Conservation (phyloP, 2,113 vertebrate genomes). For the Ophiodon elongatus region DNA sequence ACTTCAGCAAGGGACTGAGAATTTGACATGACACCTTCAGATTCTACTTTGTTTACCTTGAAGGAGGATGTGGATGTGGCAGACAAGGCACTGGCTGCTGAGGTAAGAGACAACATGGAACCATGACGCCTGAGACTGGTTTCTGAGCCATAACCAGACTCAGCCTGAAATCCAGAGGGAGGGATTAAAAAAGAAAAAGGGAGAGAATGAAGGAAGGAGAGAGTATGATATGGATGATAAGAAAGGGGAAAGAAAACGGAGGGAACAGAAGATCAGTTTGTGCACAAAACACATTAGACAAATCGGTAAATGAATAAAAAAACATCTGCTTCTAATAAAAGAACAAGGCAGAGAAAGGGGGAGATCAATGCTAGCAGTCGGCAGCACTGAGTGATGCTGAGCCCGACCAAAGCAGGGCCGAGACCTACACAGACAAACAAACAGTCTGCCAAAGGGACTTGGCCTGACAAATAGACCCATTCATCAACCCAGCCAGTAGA, state of each 20-base stretch:
- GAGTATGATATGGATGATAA: background rate
- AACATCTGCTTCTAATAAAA: background rate
- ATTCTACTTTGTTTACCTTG: constrained; percentile 86
- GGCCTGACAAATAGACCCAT: constrained; percentile 19
- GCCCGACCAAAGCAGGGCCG: constrained; percentile 26
- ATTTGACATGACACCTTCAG: background rate
- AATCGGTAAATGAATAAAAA: constrained; percentile 2
- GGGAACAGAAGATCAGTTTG: constrained; percentile 19
- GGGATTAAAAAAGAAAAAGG: background rate
- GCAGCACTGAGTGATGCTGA: constrained; percentile 51
- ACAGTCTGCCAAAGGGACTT: constrained; percentile 27
- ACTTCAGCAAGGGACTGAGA: background rate
- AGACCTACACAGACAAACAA: constrained; percentile 50
- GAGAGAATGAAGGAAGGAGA: background rate
- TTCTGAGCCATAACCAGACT: constrained; percentile 98
- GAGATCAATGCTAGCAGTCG: constrained; percentile 19
- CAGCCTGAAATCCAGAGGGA: constrained; percentile 73
- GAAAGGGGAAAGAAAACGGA: constrained; percentile 3
- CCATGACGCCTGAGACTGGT: constrained; percentile 96
- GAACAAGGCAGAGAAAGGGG: background rate
- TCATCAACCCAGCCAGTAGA: background rate
- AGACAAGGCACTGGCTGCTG: constrained; percentile 95
- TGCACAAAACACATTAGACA: constrained; percentile 12
- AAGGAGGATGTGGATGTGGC: constrained; percentile 97
- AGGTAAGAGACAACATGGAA: constrained; percentile 97